Evolutionary conservation across 2,113 vertebrate species (phyloP).

Genomic region (Talpa occidentalis): DNA sequence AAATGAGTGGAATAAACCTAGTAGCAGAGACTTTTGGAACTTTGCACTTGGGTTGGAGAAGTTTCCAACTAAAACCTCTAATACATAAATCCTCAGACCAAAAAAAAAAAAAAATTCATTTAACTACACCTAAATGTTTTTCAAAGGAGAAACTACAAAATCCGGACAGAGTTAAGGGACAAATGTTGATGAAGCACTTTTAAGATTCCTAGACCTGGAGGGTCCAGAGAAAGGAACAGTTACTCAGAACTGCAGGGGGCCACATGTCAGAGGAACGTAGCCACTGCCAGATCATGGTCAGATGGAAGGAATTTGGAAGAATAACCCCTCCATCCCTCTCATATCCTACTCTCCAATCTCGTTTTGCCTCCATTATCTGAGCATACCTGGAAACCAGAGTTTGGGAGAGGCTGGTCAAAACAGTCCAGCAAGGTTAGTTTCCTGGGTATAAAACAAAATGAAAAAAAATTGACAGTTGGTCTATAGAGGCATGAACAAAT

Average conservation of each 20-base stretch:
- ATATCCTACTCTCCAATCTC: not conserved
- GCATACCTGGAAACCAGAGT: not conserved
- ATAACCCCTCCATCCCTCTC: not conserved
- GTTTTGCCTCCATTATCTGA: not conserved
- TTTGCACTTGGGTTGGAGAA: not conserved
- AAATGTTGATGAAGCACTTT: not conserved
- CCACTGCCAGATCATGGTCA: not conserved
- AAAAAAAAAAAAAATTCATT: not conserved
- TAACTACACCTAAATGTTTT: not conserved
- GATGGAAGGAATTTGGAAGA: not conserved
- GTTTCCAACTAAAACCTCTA: not conserved
- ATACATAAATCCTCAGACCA: not conserved
- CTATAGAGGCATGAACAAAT: not conserved
- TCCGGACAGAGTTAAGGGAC: not conserved
- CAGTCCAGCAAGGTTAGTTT: not conserved
- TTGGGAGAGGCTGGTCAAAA: not conserved
- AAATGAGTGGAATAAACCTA: slow-evolving; percentile 1
- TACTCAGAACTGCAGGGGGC: not conserved
- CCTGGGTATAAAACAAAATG: not conserved
- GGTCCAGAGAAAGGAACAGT: not conserved
- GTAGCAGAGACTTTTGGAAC: not conserved
- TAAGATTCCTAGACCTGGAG: not conserved
- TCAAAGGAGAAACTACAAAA: not conserved
- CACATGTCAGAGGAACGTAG: not conserved
- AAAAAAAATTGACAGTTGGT: not conserved